Base-by-base conservation (phyloP, 2,888 invertebrate genomes). In the Seira musarum region DNA sequence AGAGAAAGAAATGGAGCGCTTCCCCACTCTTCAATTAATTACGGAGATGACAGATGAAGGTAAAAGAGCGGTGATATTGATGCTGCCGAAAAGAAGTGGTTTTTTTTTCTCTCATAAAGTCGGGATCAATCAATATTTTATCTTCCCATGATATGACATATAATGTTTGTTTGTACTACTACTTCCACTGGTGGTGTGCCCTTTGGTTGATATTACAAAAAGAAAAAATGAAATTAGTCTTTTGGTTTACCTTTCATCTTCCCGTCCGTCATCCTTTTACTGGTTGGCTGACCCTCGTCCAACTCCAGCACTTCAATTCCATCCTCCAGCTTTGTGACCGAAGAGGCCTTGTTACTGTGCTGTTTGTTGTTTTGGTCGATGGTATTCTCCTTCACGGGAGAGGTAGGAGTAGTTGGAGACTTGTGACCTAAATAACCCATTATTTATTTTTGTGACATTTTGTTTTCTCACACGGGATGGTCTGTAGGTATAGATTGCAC, bases 221-320 rank as follows among this genome's bases (percentile, higher is more conserved):
- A 57, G n/a, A 57, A n/a, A 5, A 57, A 57, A 57, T 57, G 6
- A 57, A 57, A 57, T 57, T 57, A 57, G 57, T 15, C 57, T 24
- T 65, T 71, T 35, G 30, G 21, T 49, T 19, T 81, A 81, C 81
- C 81, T 81, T 81, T 81, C 67, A 81, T 81, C 71, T 81, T 81
- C 68, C 81, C 81, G 10, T 81, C 81, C 35, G 76, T 75, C 76
- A 76, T 72, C 3, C 81, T 61, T 49, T 81, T 81, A 49, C 61
- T 60, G 17, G 81, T 46, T 35, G 71, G 76, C 17, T 72, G 66
- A 0, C 64, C 63, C 61, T 87, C 87, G 64, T 85, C 87, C 64
- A 87, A 81, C 69, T 87, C 85, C 40, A 87, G 74, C 68, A 87
- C 85, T 82, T 87, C 87, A 72, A 87, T 82, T 70, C 85, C 87